A percentile compares a stretch with the other conserved stretches of the same genome.
Conservation (phyloP, 2,888 invertebrate species). For the Xylota segnis region DNA sequence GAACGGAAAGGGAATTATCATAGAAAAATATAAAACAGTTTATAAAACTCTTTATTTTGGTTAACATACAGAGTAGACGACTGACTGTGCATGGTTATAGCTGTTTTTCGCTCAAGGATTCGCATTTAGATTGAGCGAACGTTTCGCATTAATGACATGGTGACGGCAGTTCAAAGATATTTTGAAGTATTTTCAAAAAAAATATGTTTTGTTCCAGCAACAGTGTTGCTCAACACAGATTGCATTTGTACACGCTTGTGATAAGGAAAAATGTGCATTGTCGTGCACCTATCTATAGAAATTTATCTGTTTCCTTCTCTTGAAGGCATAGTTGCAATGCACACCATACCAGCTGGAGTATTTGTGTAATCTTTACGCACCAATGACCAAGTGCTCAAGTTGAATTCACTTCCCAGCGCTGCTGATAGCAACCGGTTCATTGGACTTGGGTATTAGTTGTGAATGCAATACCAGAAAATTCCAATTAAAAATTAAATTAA, state of each 20-base stretch:
- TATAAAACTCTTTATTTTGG: conserved; percentile 63
- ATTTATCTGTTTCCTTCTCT: conserved; percentile 33
- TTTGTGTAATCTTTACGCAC: conserved; percentile 47
- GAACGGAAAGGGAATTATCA: conserved; percentile 72
- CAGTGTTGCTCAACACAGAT: conserved; percentile 17
- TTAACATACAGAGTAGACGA: conserved; percentile 10
- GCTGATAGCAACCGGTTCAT: conserved; percentile 63
- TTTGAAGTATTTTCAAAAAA: background rate
- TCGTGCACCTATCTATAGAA: conserved; percentile 19
- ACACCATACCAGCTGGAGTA: background rate
- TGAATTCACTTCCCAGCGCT: conserved; percentile 59
- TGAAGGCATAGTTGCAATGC: background rate
- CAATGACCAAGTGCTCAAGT: conserved; percentile 51
- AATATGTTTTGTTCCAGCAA: conserved; percentile 17
- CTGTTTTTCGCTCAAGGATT: conserved; percentile 10
- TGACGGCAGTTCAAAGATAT: background rate
- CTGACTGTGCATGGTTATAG: conserved; percentile 28
- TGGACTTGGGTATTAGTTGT: conserved; percentile 40
- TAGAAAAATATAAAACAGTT: conserved; percentile 69
- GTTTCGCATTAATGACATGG: conserved; percentile 35
- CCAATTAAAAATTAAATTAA: conserved; percentile 42
- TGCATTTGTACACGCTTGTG: background rate
- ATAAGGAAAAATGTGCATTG: conserved; percentile 23
- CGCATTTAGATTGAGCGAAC: conserved; percentile 33
- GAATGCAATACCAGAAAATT: conserved; percentile 43